phyloP scores from a whole-genome alignment of 1,140 invertebrate species.

The Bombyx mori region DNA sequence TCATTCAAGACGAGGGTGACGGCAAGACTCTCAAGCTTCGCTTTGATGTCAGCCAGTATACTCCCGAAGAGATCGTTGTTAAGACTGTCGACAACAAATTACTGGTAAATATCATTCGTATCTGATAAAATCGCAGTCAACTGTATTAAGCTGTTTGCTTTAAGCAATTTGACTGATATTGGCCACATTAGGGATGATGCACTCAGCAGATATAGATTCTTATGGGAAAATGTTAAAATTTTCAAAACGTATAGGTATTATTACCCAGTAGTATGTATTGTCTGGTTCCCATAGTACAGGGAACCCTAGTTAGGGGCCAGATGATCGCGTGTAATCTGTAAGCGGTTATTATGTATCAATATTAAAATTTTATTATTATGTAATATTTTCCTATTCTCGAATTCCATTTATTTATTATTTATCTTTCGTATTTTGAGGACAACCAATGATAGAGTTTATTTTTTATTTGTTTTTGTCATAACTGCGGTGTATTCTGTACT shows the following conservation, averaged over 20 bases:
- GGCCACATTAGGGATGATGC: background rate
- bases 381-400: too few species aligned
- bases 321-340: too few species aligned
- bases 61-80: conserved; percentile 95
- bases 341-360: too few species aligned
- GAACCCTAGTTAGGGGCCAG: too few species aligned
- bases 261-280: background rate
- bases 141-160: background rate
- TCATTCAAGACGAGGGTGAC: conserved; percentile 91
- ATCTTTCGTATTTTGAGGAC: too few species aligned
- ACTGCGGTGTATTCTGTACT: too few species aligned
- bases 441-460: too few species aligned
- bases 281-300: background rate
- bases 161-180: too few species aligned
- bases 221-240: background rate
- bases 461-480: too few species aligned
- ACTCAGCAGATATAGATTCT: background rate
- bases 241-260: background rate
- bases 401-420: too few species aligned
- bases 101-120: conserved; percentile 77
- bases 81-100: conserved; percentile 97
- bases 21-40: conserved; percentile 91
- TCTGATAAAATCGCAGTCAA: background rate
- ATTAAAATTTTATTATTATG: too few species aligned
- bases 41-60: conserved; percentile 95